These are phyloP conservation scores for Leptopilina boulardi DNA, from an alignment of 1,140 invertebrate species.

Conservation along the genomic window DNA sequence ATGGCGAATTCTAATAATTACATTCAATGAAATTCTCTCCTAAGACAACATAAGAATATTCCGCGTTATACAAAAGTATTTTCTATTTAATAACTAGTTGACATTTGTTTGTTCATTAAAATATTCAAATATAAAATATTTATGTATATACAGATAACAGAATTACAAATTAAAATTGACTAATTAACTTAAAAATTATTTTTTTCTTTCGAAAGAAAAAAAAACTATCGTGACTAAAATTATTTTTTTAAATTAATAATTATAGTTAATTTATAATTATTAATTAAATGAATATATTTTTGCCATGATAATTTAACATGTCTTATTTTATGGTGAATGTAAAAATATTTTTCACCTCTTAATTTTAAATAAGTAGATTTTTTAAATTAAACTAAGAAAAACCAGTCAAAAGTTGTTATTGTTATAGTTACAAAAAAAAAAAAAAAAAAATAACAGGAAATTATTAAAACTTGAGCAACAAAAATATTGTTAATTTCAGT, in stretches of 20 bases:
- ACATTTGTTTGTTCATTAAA: background rate
- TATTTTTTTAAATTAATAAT: no score
- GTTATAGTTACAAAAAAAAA: background rate
- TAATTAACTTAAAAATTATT: background rate
- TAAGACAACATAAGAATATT: background rate
- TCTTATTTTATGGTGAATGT: no score
- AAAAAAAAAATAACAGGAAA: no score
- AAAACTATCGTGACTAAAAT: no score
- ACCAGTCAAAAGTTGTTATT: background rate
- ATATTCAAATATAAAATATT: background rate
- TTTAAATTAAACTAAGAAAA: background rate
- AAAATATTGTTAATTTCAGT: background rate
- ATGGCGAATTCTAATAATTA: slow-evolving; percentile 4
- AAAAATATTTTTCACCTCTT: background rate
- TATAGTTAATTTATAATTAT: no score
- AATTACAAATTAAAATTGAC: background rate
- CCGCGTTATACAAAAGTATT: background rate
- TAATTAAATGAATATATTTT: no score
- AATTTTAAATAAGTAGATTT: background rate
- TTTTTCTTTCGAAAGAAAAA: no score
- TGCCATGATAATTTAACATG: no score
- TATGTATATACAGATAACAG: background rate
- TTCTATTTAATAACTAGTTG: background rate
- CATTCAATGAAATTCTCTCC: background rate
- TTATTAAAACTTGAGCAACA: background rate